Base-by-base conservation (phyloP, 2,888 invertebrate species). In the Brenthis daphne region DNA sequence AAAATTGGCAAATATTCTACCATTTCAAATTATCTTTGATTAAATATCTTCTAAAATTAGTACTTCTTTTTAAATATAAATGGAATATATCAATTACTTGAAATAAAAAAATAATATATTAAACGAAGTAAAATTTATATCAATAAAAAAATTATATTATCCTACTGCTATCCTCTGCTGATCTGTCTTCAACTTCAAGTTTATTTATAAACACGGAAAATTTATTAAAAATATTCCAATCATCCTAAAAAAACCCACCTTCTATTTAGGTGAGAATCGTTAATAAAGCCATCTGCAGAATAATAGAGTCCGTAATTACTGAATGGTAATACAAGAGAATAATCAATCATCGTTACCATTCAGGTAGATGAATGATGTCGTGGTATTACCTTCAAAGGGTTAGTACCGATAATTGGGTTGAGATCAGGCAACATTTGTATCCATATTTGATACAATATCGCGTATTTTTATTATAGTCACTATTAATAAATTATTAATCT, bases 341-440 rank as follows among this genome's bases (percentile, higher is more conserved):
- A 58, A 65, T 65, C 65, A 57, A 58, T 65, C 65, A 65, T 65
- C 53, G 43, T 58, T 58, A 65, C 57, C 20, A 65, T 53, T 65
- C 57, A 58, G 53, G 65, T 57, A 43, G 37, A 57, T 58, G 29
- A 65, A 57, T 53, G 50, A 65, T 43, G 53, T 37, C 29, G 53
- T 29, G 29, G 47, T 43, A 43, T 11, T 29, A n/a, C 48, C 47
- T 58, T 48, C 29, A 58, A n/a, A 58, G 48, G 48, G 29, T 6
- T 29, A 13, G 54, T 54, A 29, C 14, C 54, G 5, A 8, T 54
- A 54, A 54, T 54, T 29, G 54, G 13, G 13, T 8, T 16, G 14
- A 8, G 43, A 58, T 58, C 24, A 48, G 24, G 11, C 24, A 58
- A 48, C 13, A 14, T 24, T 58, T 58, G 43, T 47, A 20, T 57